Base-by-base conservation (phyloP, 2,113 vertebrate species). In the Cyprinodon brontotheroides region DNA sequence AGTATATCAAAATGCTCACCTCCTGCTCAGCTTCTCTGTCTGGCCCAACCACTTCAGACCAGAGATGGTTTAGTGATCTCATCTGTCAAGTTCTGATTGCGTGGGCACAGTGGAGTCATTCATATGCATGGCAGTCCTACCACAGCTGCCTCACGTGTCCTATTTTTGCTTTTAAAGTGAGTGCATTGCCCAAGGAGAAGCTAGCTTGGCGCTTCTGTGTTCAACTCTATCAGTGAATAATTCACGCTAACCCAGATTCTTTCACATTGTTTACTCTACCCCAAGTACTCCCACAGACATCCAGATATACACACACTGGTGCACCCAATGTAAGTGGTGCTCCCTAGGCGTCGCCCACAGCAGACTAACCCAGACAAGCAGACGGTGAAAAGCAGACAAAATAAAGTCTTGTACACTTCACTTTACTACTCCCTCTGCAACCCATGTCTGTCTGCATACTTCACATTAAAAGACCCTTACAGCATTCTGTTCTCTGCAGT, bases 181-280 rank as follows among this genome's bases (percentile, higher is more conserved):
- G 81, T 47, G 64, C 43, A 40, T 67, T 4, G 68, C 75, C 65
- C 22, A 72, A 82, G 69, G 82, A 87, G 73, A 75, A 69, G 67
- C 60, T 45, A 11, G 74, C 65, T 45, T 12, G 6, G n/a, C 29
- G 15, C 60, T 38, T 68, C 78, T 62, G 68, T 61, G 36, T 76
- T 70, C 78, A 8, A 70, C 84, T 79, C 29, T 67, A 45, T 65
- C 70, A 45, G 79, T 92, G 88, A 93, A 93, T 93, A 90, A 93
- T 93, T 93, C 86, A 92, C 74, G 68, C 59, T 88, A 91, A 92
- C 89, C 89, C 84, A 90, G 90, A 92, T 91, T 89, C 80, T 88
- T 80, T 70, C 47, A 85, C 84, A 78, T 60, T 80, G 75, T 82
- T 84, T 79, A 75, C 72, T 77, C 81, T 80, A 72, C 77, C 61